Conservation (phyloP, 64 coral and sea anemone species). For the Stichodactyla helianthus region DNA sequence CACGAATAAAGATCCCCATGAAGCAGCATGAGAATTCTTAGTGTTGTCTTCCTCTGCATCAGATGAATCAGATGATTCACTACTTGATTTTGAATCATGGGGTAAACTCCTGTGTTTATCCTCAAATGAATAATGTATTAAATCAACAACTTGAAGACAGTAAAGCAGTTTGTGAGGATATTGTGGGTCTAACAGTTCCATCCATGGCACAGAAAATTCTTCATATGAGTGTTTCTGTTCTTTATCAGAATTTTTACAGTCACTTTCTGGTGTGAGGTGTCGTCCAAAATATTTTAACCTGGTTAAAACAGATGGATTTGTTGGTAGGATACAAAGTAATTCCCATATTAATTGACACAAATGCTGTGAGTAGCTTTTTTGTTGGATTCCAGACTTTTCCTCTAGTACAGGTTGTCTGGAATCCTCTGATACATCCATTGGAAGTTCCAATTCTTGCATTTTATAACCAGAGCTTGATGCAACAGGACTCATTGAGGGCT, state of each 20-base stretch:
- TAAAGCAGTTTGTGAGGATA: constrained; percentile 83
- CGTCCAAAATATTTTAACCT: constrained; percentile 77
- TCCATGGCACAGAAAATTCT: constrained; percentile 44
- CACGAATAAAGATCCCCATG: constrained; percentile 82
- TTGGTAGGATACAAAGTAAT: constrained; percentile 73
- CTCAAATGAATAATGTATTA: constrained; percentile 64
- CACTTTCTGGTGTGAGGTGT: constrained; percentile 3
- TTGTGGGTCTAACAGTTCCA: constrained; percentile 58
- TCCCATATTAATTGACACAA: constrained; percentile 89
- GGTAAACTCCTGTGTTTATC: constrained; percentile 45
- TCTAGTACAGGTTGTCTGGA: not conserved
- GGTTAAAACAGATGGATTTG: constrained; percentile 73
- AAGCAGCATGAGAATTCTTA: not conserved
- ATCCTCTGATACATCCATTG: not conserved
- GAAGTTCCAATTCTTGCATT: not conserved
- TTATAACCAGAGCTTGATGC: not conserved
- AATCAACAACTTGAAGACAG: constrained; percentile 83
- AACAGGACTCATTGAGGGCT: not conserved
- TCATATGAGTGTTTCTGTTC: constrained; percentile 2
- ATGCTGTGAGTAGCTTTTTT: constrained; percentile 56
- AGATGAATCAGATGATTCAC: constrained; percentile 75
- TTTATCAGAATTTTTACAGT: not conserved
- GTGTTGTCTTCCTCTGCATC: constrained; percentile 60
- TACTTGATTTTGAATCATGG: constrained; percentile 67
- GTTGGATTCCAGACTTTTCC: constrained; percentile 18